These are phyloP conservation scores for Neoascia interrupta DNA, from an alignment of 2,888 invertebrate species.

Conservation along the genomic window DNA sequence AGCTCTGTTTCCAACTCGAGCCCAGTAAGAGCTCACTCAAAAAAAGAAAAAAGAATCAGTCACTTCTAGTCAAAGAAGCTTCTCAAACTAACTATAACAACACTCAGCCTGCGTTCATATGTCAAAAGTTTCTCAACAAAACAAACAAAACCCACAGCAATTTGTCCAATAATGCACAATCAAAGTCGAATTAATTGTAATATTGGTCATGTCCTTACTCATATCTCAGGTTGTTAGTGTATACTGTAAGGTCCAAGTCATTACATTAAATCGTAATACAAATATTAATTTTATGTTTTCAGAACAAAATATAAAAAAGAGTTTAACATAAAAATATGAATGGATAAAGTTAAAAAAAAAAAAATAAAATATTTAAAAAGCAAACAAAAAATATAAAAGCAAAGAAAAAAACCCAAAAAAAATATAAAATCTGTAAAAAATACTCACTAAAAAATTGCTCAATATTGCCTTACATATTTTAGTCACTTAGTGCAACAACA, in stretches of 20 bases:
- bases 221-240: conserved; percentile 64
- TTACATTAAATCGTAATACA: conserved; percentile 35
- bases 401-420: conserved; percentile 52
- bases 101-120: no score
- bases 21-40: no score
- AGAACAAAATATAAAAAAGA: conserved; percentile 56
- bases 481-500: conserved; percentile 40
- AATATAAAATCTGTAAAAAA: conserved; percentile 52
- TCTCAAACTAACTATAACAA: no score
- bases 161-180: conserved; percentile 42
- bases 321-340: conserved; percentile 57
- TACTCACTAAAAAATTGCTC: conserved; percentile 60
- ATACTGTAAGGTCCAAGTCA: conserved; percentile 53
- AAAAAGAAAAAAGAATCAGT: no score
- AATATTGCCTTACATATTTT: conserved; percentile 39
- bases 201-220: conserved; percentile 32
- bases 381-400: conserved; percentile 33
- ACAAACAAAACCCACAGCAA: no score
- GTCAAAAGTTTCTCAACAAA: no score
- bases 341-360: conserved; percentile 53
- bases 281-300: conserved; percentile 64
- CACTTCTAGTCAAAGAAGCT: no score
- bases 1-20: no score
- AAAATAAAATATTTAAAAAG: conserved; percentile 26
- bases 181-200: conserved; percentile 12